phyloP scores from a whole-genome alignment of 2,888 invertebrate species.

The Lasioglossum morio region DNA sequence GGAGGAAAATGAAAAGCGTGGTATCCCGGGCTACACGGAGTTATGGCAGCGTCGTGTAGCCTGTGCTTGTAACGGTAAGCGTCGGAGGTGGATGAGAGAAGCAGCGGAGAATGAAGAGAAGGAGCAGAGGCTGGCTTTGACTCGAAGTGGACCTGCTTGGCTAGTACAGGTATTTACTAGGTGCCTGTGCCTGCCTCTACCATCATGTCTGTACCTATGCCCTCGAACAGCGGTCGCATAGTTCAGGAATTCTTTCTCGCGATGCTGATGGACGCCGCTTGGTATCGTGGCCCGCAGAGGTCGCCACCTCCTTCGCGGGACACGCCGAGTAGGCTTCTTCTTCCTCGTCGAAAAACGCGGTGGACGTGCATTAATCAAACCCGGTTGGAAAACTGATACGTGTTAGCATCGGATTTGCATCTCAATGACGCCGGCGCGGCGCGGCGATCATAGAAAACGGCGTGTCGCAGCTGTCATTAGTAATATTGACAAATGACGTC shows the following conservation, averaged over 20 bases:
- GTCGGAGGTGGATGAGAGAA: constrained; percentile 61
- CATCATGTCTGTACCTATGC: constrained; percentile 44
- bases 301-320: constrained; percentile 66
- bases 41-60: constrained; percentile 55
- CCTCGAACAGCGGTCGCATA: constrained; percentile 69
- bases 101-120: constrained; percentile 54
- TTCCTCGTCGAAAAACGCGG: constrained; percentile 37
- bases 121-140: constrained; percentile 66
- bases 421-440: constrained; percentile 55
- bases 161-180: constrained; percentile 79
- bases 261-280: constrained; percentile 66
- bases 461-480: constrained; percentile 51
- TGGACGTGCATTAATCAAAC: constrained; percentile 62
- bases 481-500: constrained; percentile 68
- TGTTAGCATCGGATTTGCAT: constrained; percentile 69
- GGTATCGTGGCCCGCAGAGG: constrained; percentile 64
- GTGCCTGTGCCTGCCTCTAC: constrained; percentile 62
- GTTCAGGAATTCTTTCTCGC: constrained; percentile 67
- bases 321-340: constrained; percentile 10
- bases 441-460: constrained; percentile 47
- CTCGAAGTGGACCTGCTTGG: constrained; percentile 76
- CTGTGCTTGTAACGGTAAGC: constrained; percentile 75
- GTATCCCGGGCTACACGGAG: constrained; percentile 47
- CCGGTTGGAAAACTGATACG: constrained; percentile 65
- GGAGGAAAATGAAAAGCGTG: constrained; percentile 67